Base-by-base conservation (phyloP, 2,888 invertebrate species). In the Periphyllus acericola region DNA sequence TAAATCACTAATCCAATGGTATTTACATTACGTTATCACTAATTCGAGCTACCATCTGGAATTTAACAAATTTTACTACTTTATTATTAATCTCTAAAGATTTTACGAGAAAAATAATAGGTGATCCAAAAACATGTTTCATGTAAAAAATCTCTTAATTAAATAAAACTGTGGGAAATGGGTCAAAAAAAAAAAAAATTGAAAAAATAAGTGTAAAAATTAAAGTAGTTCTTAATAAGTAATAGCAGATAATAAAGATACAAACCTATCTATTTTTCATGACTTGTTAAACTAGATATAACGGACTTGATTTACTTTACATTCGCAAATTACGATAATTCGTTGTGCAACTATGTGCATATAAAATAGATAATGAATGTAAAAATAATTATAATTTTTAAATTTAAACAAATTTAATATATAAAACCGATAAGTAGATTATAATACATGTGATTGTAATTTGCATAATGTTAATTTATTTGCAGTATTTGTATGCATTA, bases 391-490 rank as follows among this genome's bases (percentile, higher is more conserved):
- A 14, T 76, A 46, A 76, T 46, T 76, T 19, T 46, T 46, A 76
- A 76, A 76, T 46, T 76, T 46, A 76, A 76, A 46, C 14, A 14
- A 79, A 21, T 60, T 55, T 19, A 60, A 60, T 60, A 60, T 60
- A 60, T 60, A 60, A 60, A 25, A 60, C 25, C 6, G 60, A 60
- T 60, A 60, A 60, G 8, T 60, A 21, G 60, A 60, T 60, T 60
- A 60, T 60, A 60, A 60, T 60, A 60, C 21, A 21, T 60, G 21
- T 60, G 14, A 46, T 60, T 25, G 19, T 6, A 21, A 60, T 60
- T 60, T 60, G 60, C 21, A 60, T 60, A 60, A 60, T 60, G 25
- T 60, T 60, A 60, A 60, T 60, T 60, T 60, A 60, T 25, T 60
- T 3, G 25, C 25, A 60, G 25, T 60, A 60, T 60, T 60, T 60